Evolutionary conservation across 2,113 vertebrate genomes (phyloP).

Genomic region (Petrocephalus microphthalmus): DNA sequence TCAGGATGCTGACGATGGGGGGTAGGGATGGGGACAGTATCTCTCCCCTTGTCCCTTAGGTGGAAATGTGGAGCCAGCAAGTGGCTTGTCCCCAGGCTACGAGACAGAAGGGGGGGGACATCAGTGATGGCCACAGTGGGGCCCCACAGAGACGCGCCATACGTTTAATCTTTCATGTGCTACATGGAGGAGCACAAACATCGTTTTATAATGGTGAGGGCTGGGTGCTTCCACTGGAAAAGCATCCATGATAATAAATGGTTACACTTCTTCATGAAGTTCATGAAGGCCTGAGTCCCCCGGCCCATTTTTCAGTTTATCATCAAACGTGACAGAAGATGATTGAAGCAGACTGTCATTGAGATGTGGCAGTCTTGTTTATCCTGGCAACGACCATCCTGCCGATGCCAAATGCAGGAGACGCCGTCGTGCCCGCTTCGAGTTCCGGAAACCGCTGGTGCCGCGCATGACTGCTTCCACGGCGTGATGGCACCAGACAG

Average conservation of each 20-base stretch:
- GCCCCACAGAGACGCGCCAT: conserved; percentile 59
- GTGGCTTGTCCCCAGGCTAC: conserved; percentile 10
- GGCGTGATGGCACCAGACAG: background rate
- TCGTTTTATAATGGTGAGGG: background rate
- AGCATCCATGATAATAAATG: background rate
- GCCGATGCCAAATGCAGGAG: background rate
- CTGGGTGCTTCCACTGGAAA: background rate
- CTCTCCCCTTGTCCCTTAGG: background rate
- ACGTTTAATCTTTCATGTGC: conserved; percentile 67
- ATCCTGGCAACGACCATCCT: background rate
- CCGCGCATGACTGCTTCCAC: background rate
- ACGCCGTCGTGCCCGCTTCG: background rate
- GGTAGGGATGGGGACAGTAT: background rate
- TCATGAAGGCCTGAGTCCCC: background rate
- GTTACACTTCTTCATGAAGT: background rate
- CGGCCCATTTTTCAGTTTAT: background rate
- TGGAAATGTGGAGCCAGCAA: background rate
- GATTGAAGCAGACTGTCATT: background rate
- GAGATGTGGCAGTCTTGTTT: background rate
- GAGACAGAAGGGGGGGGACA: background rate
- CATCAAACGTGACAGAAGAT: background rate
- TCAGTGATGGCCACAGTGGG: conserved; percentile 35
- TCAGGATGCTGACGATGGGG: background rate
- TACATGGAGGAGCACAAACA: conserved; percentile 45
- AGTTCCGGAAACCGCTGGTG: background rate